Base-by-base conservation (phyloP, 2,888 invertebrate species). In the Lagria hirta region DNA sequence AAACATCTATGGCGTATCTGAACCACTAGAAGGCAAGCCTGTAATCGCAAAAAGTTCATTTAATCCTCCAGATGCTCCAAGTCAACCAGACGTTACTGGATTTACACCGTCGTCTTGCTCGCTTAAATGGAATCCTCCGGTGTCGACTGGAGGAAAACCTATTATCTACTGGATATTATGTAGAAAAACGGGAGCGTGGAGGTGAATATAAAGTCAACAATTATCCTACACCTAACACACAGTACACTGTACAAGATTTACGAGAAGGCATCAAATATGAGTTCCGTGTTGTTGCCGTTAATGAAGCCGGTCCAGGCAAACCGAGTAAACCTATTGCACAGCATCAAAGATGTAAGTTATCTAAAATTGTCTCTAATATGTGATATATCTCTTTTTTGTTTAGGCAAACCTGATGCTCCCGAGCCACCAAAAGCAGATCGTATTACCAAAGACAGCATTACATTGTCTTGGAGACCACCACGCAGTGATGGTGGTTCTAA, bases 301-400 rank as follows among this genome's bases (percentile, higher is more conserved):
- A 99, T 70, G 95, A 94, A 71, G 97, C 96, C 28, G 99, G 99
- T 24, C 91, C 93, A 30, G 96, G 98, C 33, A 90, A 92, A 70
- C 97, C 98, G 21, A 95, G 95, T 65, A 93, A 91, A 70, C 91
- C 97, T 3, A 83, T 83, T 34, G 93, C 94, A 4, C 84, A 91
- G 65, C 85, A 88, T 40, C 93, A 92, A 71, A 81, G 88, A 64
- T 82, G 86, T 80, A 71, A 72, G 75, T 72, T 40, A 30, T 23
- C 7, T 4, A 8, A 20, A 23, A 42, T 1, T 11, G 24, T 15
- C 11, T 14, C 13, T 4, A 20, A 5, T 5, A 15, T 11, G n/a
- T 2, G 3, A 16, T n/a, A n/a, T n/a, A n/a, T n/a, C n/a, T n/a
- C n/a, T n/a, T 14, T 43, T 14, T 10, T 11, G 53, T 55, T 28